Conservation (phyloP, 2,113 vertebrate genomes). For the Muntiacus reevesi region DNA sequence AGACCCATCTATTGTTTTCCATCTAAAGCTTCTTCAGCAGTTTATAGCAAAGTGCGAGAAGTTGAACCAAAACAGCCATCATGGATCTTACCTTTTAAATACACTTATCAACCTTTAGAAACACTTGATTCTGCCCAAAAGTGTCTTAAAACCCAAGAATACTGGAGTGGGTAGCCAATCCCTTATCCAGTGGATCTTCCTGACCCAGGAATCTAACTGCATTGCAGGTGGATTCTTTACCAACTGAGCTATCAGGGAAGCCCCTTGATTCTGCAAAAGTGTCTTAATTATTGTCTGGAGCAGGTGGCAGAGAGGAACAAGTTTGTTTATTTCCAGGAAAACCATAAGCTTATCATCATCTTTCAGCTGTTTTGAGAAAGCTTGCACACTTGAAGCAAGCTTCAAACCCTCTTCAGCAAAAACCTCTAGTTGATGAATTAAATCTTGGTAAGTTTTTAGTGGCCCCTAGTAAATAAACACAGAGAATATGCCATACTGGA, state of each 20-base stretch:
- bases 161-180: not conserved
- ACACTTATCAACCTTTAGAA: slow-evolving; percentile 89
- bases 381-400: slow-evolving; percentile 87
- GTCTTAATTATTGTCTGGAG: slow-evolving; percentile 89
- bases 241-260: slow-evolving; percentile 74
- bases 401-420: slow-evolving; percentile 93
- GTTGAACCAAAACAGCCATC: slow-evolving; percentile 85
- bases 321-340: slow-evolving; percentile 91
- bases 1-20: slow-evolving; percentile 82
- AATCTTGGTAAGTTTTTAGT: slow-evolving; percentile 93
- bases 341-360: slow-evolving; percentile 89
- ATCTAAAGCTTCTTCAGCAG: slow-evolving; percentile 89
- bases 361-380: slow-evolving; percentile 90
- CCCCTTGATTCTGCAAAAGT: slow-evolving; percentile 89
- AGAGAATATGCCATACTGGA: slow-evolving; percentile 95
- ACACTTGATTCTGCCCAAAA: not conserved
- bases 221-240: not conserved
- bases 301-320: slow-evolving; percentile 89
- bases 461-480: slow-evolving; percentile 96
- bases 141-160: not conserved
- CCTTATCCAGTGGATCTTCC: not conserved
- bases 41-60: slow-evolving; percentile 90
- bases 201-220: not conserved
- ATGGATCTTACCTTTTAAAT: slow-evolving; percentile 88
- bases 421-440: slow-evolving; percentile 95